phyloP scores from a whole-genome alignment of 2,113 vertebrate species.

The Cariama cristata region DNA sequence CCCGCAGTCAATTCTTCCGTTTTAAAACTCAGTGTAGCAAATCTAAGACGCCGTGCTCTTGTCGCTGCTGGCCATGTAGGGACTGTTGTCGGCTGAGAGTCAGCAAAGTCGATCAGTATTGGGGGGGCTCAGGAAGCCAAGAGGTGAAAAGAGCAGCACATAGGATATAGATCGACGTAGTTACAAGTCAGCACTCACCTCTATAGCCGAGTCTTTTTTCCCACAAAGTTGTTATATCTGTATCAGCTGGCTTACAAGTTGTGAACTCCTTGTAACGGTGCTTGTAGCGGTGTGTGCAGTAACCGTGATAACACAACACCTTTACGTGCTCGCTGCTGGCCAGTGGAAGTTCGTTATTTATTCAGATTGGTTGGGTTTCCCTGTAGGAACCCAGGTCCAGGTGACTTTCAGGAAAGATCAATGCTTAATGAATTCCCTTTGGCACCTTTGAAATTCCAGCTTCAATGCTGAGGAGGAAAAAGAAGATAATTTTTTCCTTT shows the following conservation, averaged over 20 bases:
- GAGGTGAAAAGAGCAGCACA: neutral
- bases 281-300: neutral
- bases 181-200: neutral
- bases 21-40: neutral
- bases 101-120: neutral
- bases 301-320: neutral
- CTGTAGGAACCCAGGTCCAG: neutral
- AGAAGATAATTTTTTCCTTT: neutral
- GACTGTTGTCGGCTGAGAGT: neutral
- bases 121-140: neutral
- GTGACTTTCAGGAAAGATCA: neutral
- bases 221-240: neutral
- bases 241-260: neutral
- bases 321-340: neutral
- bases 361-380: neutral
- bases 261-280: neutral
- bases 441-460: neutral
- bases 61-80: neutral
- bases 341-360: neutral
- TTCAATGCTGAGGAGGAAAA: neutral
- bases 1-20: neutral
- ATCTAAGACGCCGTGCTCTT: neutral
- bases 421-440: neutral
- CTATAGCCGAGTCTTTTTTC: neutral
- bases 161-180: neutral